These are phyloP conservation scores for Pseudopleuronectes americanus DNA, from an alignment of 2,797 vertebrate genomes.

Conservation along the genomic window DNA sequence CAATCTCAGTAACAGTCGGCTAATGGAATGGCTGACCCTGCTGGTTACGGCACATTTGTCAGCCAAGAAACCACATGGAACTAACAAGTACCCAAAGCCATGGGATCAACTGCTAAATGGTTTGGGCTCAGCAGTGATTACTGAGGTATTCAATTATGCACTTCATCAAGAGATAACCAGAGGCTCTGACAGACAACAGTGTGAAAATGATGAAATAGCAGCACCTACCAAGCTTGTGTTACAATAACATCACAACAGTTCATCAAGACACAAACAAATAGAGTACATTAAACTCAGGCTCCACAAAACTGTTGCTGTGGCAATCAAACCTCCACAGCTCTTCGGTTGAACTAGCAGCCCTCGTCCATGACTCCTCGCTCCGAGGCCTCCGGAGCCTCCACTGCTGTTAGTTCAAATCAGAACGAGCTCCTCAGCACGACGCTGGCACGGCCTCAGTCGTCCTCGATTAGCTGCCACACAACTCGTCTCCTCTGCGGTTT, in stretches of 20 bases:
- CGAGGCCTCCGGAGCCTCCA: no score
- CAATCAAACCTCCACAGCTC: no score
- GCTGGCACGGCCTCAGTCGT: constrained; percentile 48
- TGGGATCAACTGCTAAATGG: constrained; percentile 26
- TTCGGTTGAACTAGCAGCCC: no score
- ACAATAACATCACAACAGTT: background rate
- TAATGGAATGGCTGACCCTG: constrained; percentile 48
- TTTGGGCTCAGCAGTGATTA: constrained; percentile 38
- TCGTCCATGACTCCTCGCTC: no score
- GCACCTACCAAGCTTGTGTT: background rate
- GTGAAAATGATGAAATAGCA: background rate
- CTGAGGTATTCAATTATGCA: constrained; percentile 29
- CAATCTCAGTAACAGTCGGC: constrained; percentile 61
- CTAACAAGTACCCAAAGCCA: constrained; percentile 20
- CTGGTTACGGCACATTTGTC: constrained; percentile 54
- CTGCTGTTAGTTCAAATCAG: no score
- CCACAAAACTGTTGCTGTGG: no score
- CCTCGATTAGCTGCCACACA: constrained; percentile 59
- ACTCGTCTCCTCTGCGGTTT: no score
- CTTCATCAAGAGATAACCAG: constrained; percentile 34
- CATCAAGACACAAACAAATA: background rate
- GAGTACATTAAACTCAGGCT: background rate
- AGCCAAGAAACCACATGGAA: constrained; percentile 41
- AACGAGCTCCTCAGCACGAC: constrained; percentile 39
- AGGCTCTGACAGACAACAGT: constrained; percentile 4